Conservation (phyloP, 1,140 invertebrate species). For the Penaeus indicus region DNA sequence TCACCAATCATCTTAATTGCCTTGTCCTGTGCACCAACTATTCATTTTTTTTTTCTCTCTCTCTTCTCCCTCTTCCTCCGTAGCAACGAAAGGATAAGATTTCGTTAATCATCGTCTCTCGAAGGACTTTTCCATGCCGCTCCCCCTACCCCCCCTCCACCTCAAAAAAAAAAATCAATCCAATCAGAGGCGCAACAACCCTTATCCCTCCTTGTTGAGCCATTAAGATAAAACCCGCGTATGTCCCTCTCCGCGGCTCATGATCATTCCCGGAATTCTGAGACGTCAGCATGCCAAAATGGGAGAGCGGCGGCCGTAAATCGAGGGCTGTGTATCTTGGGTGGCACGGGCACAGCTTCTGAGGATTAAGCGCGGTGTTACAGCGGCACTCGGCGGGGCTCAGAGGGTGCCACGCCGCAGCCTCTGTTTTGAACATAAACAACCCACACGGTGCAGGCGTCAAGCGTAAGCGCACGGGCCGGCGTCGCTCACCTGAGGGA, state of each 20-base stretch:
- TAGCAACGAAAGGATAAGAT: too few relatives aligned
- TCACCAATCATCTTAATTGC: slow-evolving; percentile 51
- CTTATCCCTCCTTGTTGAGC: slow-evolving; percentile 7
- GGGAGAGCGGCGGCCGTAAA: slow-evolving; percentile 40
- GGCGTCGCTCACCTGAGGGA: too few relatives aligned
- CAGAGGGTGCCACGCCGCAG: neutral
- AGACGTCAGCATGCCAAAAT: slow-evolving; percentile 51
- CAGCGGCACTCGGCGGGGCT: neutral
- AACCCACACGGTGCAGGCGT: too few relatives aligned
- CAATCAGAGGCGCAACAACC: neutral
- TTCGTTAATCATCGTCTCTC: too few relatives aligned
- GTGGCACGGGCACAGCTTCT: slow-evolving; percentile 37
- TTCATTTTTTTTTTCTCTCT: neutral
- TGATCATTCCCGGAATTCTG: slow-evolving; percentile 50
- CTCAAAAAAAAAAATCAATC: too few relatives aligned
- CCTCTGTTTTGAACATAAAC: slow-evolving; percentile 7
- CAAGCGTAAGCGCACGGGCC: too few relatives aligned
- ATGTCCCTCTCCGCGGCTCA: neutral
- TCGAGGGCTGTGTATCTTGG: slow-evolving; percentile 41
- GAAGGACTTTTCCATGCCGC: too few relatives aligned
- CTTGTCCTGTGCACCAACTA: slow-evolving; percentile 41
- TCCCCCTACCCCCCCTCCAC: too few relatives aligned
- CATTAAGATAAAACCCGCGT: neutral
- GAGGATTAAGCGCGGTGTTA: slow-evolving; percentile 1
- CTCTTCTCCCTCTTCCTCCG: too few relatives aligned